A percentile compares a stretch with the other conserved stretches of the same genome.
phyloP scores from a whole-genome alignment of 2,797 vertebrate genomes.

The Lepus townsendii region DNA sequence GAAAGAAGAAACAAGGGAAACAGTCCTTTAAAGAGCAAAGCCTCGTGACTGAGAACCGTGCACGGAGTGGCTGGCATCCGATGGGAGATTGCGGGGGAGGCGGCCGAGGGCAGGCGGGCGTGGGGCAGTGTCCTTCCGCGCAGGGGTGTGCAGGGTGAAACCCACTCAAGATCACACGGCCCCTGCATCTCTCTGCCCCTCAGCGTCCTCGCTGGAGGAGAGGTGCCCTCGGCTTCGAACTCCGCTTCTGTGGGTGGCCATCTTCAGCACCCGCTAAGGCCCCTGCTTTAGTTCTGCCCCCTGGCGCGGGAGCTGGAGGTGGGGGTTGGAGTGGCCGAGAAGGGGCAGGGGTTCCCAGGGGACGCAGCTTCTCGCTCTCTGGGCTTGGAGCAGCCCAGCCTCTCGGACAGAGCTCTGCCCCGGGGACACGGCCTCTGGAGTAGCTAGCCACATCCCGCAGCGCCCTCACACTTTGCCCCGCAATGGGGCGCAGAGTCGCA shows the following conservation, averaged over 20 bases:
- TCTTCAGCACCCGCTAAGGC: background rate
- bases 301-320: background rate
- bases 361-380: accelerated
- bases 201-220: background rate
- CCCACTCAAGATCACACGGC: too few species aligned
- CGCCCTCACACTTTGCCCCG: too few species aligned
- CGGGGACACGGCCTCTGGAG: conserved; percentile 6
- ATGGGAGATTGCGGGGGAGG: background rate
- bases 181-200: background rate
- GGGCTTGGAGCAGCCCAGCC: background rate
- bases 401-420: background rate
- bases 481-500: accelerated
- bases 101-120: accelerated
- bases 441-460: background rate
- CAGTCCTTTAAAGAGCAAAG: background rate
- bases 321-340: background rate
- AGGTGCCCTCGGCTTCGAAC: background rate
- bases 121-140: background rate
- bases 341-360: accelerated
- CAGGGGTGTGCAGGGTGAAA: too few species aligned
- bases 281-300: accelerated
- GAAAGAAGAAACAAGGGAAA: background rate
- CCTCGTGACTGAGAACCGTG: background rate
- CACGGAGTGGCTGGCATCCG: background rate
- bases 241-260: background rate